Base-by-base conservation (phyloP, 2,888 invertebrate genomes). In the Diachrysia chrysitis region DNA sequence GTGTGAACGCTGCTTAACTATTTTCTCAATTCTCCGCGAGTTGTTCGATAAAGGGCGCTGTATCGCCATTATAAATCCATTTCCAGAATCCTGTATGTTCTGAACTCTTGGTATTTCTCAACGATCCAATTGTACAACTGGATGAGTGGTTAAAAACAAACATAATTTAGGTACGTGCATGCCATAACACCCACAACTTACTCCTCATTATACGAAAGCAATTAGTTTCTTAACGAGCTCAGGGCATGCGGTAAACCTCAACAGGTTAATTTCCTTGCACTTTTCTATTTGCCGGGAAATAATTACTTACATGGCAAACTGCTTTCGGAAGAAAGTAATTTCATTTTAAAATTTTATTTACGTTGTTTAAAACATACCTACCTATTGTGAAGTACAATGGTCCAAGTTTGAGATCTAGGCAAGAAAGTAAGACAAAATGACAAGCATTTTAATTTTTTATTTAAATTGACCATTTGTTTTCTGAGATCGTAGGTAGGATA, bases 51-150 rank as follows among this genome's bases (percentile, higher is more conserved):
- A 75, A 74, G 69, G 61, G 71, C 63, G 76, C 55, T 68, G 71
- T 68, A 66, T 66, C 62, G 76, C 72, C 76, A 84, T 84, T 83
- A 81, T 76, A 84, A 83, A 78, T 66, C 75, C 76, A 81, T 83
- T 83, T 75, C 63, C 48, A 46, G 54, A 56, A 16, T 14, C 37
- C 42, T 42, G n/a, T 51, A 73, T 67, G 69, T 69, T 62, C 42
- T 29, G 46, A 55, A 46, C 71, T 76, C 69, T 78, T 42, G 61
- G 17, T 65, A 65, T 48, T 65, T 55, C 55, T 25, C 61, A 25
- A 58, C 16, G 14, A 55, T 58, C 48, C 63, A 57, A 48, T 58
- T 51, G 60, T 19, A 10, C 4, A 23, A n/a, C 5, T n/a, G 7
- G n/a, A 42, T n/a, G n/a, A 4, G 9, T 32, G 37, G 42, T 42